Evolutionary conservation across 2,888 invertebrate species (phyloP).

Genomic region (Hirtodrosophila confusa): DNA sequence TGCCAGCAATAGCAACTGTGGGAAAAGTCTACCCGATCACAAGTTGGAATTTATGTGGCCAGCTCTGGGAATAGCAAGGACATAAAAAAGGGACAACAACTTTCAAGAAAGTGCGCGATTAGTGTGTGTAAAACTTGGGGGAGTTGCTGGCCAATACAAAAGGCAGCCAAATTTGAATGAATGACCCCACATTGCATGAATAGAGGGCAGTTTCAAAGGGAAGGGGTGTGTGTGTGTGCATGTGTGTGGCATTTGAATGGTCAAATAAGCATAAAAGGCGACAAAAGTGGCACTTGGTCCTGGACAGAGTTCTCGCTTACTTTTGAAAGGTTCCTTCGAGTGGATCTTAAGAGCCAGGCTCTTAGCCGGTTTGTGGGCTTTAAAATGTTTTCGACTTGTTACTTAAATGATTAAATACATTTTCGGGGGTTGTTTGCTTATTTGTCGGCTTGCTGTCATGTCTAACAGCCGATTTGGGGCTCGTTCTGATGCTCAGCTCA

Average conservation of each 20-base stretch:
- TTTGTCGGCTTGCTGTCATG: constrained; percentile 24
- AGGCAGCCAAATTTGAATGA: constrained; percentile 64
- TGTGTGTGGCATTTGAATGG: constrained; percentile 53
- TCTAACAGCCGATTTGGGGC: constrained; percentile 42
- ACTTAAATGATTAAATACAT: constrained; percentile 72
- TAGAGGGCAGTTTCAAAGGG: constrained; percentile 15
- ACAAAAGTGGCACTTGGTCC: constrained; percentile 76
- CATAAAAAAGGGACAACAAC: constrained; percentile 67
- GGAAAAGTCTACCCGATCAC: constrained; percentile 57
- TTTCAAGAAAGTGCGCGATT: constrained; percentile 61
- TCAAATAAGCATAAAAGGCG: constrained; percentile 80
- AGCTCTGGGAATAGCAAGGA: constrained; percentile 40
- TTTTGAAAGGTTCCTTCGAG: constrained; percentile 47
- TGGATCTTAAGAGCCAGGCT: constrained; percentile 13
- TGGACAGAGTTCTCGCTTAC: constrained; percentile 27
- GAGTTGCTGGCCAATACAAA: constrained; percentile 50
- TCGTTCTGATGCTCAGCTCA: constrained; percentile 32
- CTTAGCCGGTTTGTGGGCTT: constrained; percentile 24
- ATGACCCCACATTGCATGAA: constrained; percentile 43
- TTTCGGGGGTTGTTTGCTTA: constrained; percentile 55
- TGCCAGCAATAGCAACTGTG: constrained; percentile 52
- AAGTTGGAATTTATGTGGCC: constrained; percentile 70
- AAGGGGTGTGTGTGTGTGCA: constrained; percentile 9
- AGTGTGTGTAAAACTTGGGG: constrained; percentile 35
- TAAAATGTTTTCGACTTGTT: constrained; percentile 58